phyloP scores from a whole-genome alignment of 2,888 invertebrate genomes.

The Diarsia mendica region DNA sequence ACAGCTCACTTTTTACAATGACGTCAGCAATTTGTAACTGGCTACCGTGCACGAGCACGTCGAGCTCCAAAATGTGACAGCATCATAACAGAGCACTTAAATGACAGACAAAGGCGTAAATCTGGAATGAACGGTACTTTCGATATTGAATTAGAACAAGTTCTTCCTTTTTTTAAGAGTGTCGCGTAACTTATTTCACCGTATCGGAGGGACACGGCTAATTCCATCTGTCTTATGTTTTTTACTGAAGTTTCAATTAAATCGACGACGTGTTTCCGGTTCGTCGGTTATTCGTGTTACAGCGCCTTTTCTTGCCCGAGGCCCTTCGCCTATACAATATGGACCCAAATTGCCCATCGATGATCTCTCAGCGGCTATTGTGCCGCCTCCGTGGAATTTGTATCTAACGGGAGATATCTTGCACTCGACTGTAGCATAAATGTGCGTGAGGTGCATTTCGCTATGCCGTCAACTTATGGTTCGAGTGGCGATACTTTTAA shows the following conservation, averaged over 20 bases:
- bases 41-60: slow-evolving; percentile 19
- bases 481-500: slow-evolving; percentile 43
- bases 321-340: slow-evolving; percentile 81
- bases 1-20: slow-evolving; percentile 51
- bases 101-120: slow-evolving; percentile 38
- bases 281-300: slow-evolving; percentile 72
- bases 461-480: slow-evolving; percentile 71
- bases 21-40: slow-evolving; percentile 44
- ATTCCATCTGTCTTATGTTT: slow-evolving; percentile 76
- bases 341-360: slow-evolving; percentile 82
- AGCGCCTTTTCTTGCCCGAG: slow-evolving; percentile 73
- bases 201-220: slow-evolving; percentile 72
- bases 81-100: slow-evolving; percentile 36
- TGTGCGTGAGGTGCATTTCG: slow-evolving; percentile 82
- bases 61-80: slow-evolving; percentile 18
- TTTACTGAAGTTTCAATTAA: slow-evolving; percentile 80
- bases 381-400: slow-evolving; percentile 81
- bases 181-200: slow-evolving; percentile 66
- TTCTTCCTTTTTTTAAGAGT: slow-evolving; percentile 64
- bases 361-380: slow-evolving; percentile 78
- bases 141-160: slow-evolving; percentile 70
- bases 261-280: slow-evolving; percentile 78
- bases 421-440: slow-evolving; percentile 76
- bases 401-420: slow-evolving; percentile 84
- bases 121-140: slow-evolving; percentile 72